These are phyloP conservation scores for Sinocyclocheilus rhinocerous DNA, from an alignment of 2,113 vertebrate genomes.

Conservation along the genomic window DNA sequence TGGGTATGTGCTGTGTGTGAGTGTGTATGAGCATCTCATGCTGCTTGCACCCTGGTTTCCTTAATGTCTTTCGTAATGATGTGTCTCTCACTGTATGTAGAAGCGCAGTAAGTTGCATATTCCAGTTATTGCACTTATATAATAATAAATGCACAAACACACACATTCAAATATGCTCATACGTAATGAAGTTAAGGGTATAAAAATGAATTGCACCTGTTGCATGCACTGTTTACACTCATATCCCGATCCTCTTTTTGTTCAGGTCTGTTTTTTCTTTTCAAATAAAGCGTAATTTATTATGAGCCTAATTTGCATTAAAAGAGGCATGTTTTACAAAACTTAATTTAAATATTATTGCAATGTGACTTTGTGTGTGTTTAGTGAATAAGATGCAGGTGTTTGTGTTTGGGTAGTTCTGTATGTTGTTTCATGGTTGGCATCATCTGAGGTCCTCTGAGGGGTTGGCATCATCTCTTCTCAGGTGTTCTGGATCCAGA, in stretches of 20 bases:
- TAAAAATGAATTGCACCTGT: background rate
- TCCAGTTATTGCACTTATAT: slow-evolving; percentile 25
- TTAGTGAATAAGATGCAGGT: slow-evolving; percentile 10
- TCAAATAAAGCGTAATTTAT: too few relatives aligned
- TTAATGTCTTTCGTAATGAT: slow-evolving; percentile 60
- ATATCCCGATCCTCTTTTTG: background rate
- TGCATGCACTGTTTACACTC: background rate
- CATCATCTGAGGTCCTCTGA: too few relatives aligned
- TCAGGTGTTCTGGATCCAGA: too few relatives aligned
- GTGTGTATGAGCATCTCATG: slow-evolving; percentile 45
- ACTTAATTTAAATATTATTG: too few relatives aligned
- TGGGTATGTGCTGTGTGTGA: slow-evolving; percentile 36
- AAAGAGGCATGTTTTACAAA: background rate
- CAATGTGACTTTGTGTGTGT: background rate
- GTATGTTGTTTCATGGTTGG: too few relatives aligned
- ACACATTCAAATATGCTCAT: background rate
- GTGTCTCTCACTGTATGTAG: slow-evolving; percentile 37
- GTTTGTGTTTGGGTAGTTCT: background rate
- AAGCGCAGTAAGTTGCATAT: slow-evolving; percentile 50
- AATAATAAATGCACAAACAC: background rate
- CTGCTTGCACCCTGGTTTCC: slow-evolving; percentile 48
- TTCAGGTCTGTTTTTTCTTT: too few relatives aligned
- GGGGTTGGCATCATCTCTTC: too few relatives aligned
- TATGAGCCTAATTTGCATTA: background rate
- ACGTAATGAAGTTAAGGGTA: background rate